Conservation (phyloP, 53 echinoderm and acorn worm species). For the Antedon mediterranea region DNA sequence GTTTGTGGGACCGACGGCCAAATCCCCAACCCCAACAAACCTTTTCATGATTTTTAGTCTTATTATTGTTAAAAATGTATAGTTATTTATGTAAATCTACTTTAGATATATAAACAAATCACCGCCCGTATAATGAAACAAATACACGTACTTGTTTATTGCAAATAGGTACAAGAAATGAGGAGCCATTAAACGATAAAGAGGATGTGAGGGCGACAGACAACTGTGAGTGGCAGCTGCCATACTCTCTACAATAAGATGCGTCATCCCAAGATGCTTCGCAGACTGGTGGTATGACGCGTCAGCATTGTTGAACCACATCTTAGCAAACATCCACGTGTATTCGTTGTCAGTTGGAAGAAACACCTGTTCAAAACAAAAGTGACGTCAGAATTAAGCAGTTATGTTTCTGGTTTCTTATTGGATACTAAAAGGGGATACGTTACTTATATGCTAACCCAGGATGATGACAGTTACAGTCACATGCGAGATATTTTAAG, state of each 20-base stretch:
- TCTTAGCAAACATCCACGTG: conserved; percentile 84
- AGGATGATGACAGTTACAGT: too few relatives aligned
- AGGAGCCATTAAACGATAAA: conserved; percentile 73
- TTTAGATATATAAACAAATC: neutral
- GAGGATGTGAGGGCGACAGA: conserved; percentile 78
- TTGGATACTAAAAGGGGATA: too few relatives aligned
- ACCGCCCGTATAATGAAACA: neutral
- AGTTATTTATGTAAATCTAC: too few relatives aligned
- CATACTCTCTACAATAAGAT: conserved; percentile 75
- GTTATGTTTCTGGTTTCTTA: too few relatives aligned
- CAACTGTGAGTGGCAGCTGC: conserved; percentile 61
- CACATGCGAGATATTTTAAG: too few relatives aligned
- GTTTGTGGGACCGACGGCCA: too few relatives aligned
- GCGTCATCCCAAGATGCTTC: conserved; percentile 83
- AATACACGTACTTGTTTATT: conserved; percentile 46
- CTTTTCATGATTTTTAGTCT: too few relatives aligned
- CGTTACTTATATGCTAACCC: too few relatives aligned
- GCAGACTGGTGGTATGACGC: conserved; percentile 63
- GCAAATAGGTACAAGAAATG: conserved; percentile 83
- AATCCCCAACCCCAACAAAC: too few relatives aligned
- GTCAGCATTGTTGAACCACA: conserved; percentile 89
- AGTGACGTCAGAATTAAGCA: neutral
- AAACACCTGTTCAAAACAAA: conserved; percentile 37
- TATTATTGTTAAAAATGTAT: too few relatives aligned
- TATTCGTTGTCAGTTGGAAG: conserved; percentile 63